Evolutionary conservation across 1,140 invertebrate species (phyloP).

Genomic region (Grapholita molesta): DNA sequence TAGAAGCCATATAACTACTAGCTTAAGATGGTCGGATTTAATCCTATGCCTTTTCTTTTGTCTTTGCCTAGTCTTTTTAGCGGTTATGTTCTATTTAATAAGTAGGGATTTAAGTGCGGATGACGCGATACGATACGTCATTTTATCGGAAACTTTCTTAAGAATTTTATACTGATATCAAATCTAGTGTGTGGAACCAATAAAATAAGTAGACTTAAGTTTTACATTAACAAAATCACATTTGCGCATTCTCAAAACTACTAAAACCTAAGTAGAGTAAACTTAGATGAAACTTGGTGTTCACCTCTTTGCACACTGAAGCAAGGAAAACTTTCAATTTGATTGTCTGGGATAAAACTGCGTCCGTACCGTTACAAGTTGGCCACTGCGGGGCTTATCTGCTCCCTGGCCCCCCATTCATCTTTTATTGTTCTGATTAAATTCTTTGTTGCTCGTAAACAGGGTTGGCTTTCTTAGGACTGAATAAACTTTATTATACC

Average conservation of each 20-base stretch:
- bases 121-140: too few relatives aligned
- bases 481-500: not conserved
- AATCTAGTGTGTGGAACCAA: too few relatives aligned
- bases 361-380: not conserved
- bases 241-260: not conserved
- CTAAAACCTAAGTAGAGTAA: not conserved
- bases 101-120: too few relatives aligned
- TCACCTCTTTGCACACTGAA: not conserved
- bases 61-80: too few relatives aligned
- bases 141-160: too few relatives aligned
- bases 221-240: too few relatives aligned
- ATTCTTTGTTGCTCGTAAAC: constrained; percentile 15
- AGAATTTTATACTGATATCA: too few relatives aligned
- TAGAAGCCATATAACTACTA: too few relatives aligned
- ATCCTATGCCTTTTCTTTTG: too few relatives aligned
- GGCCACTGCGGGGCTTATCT: not conserved
- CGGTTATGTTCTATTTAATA: too few relatives aligned
- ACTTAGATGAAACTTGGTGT: not conserved
- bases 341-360: constrained; percentile 12
- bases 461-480: not conserved
- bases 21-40: too few relatives aligned
- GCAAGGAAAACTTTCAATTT: constrained; percentile 14
- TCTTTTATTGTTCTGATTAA: constrained; percentile 17
- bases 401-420: constrained; percentile 3
- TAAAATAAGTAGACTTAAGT: too few relatives aligned